These are phyloP conservation scores for Keiferia lycopersicella DNA, from an alignment of 2,888 invertebrate species.

Conservation along the genomic window DNA sequence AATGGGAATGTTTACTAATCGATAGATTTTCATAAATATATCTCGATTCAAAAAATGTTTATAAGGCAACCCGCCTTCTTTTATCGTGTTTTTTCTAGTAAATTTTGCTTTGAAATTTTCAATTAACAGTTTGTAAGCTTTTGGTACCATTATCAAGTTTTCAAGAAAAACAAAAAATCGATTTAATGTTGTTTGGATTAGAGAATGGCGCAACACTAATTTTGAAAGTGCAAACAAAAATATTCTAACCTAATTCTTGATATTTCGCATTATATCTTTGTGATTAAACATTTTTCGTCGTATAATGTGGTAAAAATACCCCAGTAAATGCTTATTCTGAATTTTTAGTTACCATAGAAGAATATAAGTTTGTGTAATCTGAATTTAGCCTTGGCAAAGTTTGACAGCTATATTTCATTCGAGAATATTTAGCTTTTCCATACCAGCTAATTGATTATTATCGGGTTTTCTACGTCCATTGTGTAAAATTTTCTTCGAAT, in stretches of 20 bases:
- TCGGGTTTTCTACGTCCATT: neutral
- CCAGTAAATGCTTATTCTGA: neutral
- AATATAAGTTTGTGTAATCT: slow-evolving; percentile 33
- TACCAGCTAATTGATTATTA: slow-evolving; percentile 12
- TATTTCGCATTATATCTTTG: slow-evolving; percentile 15
- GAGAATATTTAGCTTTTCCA: neutral
- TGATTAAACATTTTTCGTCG: neutral
- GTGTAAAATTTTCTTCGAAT: slow-evolving; percentile 4
- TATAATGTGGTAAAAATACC: neutral
- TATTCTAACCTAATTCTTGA: slow-evolving; percentile 42
- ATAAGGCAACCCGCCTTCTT: too few relatives aligned
- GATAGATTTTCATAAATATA: neutral
- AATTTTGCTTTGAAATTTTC: too few relatives aligned
- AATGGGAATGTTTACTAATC: neutral
- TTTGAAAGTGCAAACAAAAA: slow-evolving; percentile 39
- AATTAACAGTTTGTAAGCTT: too few relatives aligned
- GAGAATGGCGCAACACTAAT: neutral
- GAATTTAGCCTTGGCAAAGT: slow-evolving; percentile 42
- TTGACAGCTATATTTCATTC: slow-evolving; percentile 42
- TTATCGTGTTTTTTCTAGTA: too few relatives aligned
- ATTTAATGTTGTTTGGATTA: too few relatives aligned
- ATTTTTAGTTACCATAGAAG: neutral
- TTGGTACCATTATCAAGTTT: too few relatives aligned
- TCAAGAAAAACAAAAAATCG: too few relatives aligned
- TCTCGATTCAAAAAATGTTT: too few relatives aligned